A percentile compares a stretch with the other conserved stretches of the same genome.
Evolutionary conservation across 1,140 invertebrate species (phyloP).

Genomic region (Tetragonula clypearis): DNA sequence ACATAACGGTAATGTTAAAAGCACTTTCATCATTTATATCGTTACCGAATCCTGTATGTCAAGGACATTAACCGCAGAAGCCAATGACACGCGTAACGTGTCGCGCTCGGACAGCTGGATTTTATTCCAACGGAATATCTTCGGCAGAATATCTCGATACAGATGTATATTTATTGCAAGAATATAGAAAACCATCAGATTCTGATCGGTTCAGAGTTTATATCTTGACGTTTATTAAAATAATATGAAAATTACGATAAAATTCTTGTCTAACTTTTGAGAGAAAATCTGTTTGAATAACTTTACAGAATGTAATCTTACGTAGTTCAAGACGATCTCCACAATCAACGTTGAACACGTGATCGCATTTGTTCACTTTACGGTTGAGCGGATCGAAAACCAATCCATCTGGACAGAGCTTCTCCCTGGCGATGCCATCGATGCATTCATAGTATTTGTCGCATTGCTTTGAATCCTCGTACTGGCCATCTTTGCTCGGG

Average conservation of each 20-base stretch:
- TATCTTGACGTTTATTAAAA: no score
- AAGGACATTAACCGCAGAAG: conserved; percentile 45
- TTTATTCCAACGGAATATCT: not conserved
- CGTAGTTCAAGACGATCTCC: conserved; percentile 92
- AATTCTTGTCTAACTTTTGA: no score
- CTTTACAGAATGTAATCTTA: conserved; percentile 83
- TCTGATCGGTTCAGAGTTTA: not conserved
- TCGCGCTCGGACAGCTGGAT: not conserved
- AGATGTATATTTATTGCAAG: not conserved
- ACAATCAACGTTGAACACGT: conserved; percentile 94
- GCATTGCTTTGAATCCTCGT: conserved; percentile 89
- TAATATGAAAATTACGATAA: no score
- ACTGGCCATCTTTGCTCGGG: conserved; percentile 88
- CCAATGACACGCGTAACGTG: conserved; percentile 38
- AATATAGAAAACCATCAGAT: not conserved
- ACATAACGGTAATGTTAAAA: conserved; percentile 16
- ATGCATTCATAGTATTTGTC: conserved; percentile 93
- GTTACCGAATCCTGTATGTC: conserved; percentile 41
- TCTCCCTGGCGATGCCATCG: conserved; percentile 87
- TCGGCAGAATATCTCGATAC: not conserved
- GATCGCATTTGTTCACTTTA: conserved; percentile 94
- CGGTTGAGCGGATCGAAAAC: conserved; percentile 92
- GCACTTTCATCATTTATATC: conserved; percentile 19
- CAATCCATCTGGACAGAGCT: conserved; percentile 92
- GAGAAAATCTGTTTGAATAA: no score